Percentiles rank a stretch among this genome's conserved stretches.
These are phyloP conservation scores for Carterocephalus palaemon DNA, from an alignment of 2,888 invertebrate genomes.

Conservation along the genomic window DNA sequence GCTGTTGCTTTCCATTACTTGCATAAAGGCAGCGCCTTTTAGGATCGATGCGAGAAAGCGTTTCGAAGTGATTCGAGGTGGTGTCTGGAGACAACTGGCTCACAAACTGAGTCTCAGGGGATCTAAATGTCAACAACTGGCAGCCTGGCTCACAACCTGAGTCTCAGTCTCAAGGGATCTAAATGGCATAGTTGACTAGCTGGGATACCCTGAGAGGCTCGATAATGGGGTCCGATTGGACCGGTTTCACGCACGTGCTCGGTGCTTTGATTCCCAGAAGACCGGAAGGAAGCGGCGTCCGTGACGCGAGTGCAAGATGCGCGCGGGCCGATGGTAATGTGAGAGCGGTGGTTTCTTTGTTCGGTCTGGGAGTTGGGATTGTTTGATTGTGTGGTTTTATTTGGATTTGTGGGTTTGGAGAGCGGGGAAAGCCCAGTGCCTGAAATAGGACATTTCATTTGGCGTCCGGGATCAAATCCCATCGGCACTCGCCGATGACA, in stretches of 20 bases:
- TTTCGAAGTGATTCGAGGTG: constrained; percentile 18
- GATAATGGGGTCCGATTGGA: constrained; percentile 1
- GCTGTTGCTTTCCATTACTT: constrained; percentile 11
- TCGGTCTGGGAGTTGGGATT: background rate
- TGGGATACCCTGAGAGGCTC: background rate
- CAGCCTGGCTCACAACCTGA: too few relatives aligned
- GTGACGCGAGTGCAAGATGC: constrained; percentile 54
- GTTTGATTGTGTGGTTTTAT: too few relatives aligned
- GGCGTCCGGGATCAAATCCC: too few relatives aligned
- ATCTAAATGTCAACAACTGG: too few relatives aligned
- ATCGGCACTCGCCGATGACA: too few relatives aligned
- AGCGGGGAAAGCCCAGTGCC: too few relatives aligned
- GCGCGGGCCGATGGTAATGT: constrained; percentile 29
- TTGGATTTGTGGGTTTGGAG: too few relatives aligned
- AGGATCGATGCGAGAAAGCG: constrained; percentile 11
- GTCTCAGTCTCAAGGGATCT: too few relatives aligned
- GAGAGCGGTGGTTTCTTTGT: constrained; percentile 13
- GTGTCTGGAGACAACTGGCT: constrained; percentile 6
- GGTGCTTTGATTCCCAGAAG: constrained; percentile 51
- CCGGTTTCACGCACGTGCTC: constrained; percentile 14
- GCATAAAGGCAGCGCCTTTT: constrained; percentile 9
- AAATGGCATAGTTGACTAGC: too few relatives aligned
- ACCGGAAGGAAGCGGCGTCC: constrained; percentile 61
- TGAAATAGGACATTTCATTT: too few relatives aligned
- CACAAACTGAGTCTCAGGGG: background rate